Percentiles rank a stretch among this genome's conserved stretches.
These are phyloP conservation scores for Stratiolaelaps scimitus DNA, from an alignment of 1,140 invertebrate species.

Conservation along the genomic window DNA sequence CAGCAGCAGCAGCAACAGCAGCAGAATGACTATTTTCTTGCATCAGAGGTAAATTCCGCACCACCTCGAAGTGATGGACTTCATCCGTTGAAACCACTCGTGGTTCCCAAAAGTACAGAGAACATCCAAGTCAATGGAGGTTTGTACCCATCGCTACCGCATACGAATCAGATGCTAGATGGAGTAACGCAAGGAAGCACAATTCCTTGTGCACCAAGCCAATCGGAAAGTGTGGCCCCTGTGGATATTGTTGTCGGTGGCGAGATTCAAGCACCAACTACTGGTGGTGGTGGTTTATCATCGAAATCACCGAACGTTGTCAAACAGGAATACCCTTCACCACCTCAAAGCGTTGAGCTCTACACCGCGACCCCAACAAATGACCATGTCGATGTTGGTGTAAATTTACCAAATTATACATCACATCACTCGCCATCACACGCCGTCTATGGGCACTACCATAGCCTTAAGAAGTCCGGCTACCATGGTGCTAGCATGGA, in stretches of 20 bases:
- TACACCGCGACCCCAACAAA: neutral
- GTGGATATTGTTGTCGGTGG: neutral
- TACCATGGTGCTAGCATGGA: neutral
- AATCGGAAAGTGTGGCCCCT: neutral
- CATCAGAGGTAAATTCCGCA: neutral
- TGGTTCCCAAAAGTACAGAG: too few relatives aligned
- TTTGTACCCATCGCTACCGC: too few relatives aligned
- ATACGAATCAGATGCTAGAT: too few relatives aligned
- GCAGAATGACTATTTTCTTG: neutral
- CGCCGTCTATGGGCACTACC: neutral
- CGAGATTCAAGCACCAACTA: neutral
- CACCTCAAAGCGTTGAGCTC: slow-evolving; percentile 22
- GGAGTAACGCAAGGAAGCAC: too few relatives aligned
- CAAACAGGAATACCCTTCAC: slow-evolving; percentile 27
- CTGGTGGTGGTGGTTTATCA: neutral
- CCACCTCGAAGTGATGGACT: neutral
- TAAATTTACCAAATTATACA: neutral
- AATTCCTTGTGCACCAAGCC: neutral
- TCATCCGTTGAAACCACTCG: too few relatives aligned
- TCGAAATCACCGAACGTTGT: neutral
- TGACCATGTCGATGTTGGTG: neutral
- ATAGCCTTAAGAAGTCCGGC: neutral
- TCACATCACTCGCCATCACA: too few relatives aligned
- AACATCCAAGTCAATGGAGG: too few relatives aligned
- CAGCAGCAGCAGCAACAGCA: slow-evolving; percentile 19